Conservation (phyloP, 2,888 invertebrate genomes). For the Nysson spinosus region DNA sequence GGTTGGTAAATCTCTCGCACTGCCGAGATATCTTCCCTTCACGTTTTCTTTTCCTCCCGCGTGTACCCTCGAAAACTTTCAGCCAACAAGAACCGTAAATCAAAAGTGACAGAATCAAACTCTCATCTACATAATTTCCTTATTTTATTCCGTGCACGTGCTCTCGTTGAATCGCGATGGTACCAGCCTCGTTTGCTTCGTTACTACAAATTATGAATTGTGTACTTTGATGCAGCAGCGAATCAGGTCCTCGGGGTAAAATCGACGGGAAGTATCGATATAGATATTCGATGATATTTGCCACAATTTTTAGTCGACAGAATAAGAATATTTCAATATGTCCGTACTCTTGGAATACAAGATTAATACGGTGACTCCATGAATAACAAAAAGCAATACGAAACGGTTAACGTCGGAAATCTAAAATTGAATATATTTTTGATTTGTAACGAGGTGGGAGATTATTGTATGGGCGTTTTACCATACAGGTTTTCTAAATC, state of each 20-base stretch:
- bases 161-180: constrained; percentile 19
- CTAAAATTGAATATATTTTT: too few relatives aligned
- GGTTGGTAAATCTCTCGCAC: constrained; percentile 32
- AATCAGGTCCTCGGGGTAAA: too few relatives aligned
- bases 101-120: constrained; percentile 59
- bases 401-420: neutral
- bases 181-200: constrained; percentile 21
- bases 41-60: constrained; percentile 10
- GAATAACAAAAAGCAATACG: too few relatives aligned
- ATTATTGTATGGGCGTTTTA: too few relatives aligned
- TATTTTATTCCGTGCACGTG: constrained; percentile 55
- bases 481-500: neutral
- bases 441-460: too few relatives aligned
- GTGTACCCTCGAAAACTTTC: neutral
- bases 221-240: neutral
- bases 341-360: too few relatives aligned
- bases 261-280: neutral
- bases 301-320: too few relatives aligned
- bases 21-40: constrained; percentile 12
- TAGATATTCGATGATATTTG: too few relatives aligned
- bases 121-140: constrained; percentile 55
- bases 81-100: constrained; percentile 43
- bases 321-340: too few relatives aligned
- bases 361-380: too few relatives aligned
- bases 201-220: constrained; percentile 50